These are phyloP conservation scores for Acanthurus lineatus DNA, from an alignment of 2,797 vertebrate species.

Conservation along the genomic window DNA sequence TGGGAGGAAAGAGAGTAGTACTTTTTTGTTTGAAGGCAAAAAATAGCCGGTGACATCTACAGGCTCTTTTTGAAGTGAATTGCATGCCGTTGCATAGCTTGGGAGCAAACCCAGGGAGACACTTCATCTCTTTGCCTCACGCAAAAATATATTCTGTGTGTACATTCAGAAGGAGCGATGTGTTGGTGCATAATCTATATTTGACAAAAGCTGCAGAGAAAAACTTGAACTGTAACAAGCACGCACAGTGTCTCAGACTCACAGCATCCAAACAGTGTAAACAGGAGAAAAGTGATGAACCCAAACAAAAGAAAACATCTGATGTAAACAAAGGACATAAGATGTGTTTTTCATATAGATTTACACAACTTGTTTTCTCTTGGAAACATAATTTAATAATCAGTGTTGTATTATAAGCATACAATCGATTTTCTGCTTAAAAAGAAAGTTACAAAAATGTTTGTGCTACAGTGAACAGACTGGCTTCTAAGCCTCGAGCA, in stretches of 20 bases:
- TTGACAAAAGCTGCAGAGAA: neutral
- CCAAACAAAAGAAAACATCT: too few relatives aligned
- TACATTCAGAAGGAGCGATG: slow-evolving; percentile 17
- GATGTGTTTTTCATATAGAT: too few relatives aligned
- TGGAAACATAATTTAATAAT: too few relatives aligned
- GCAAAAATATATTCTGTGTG: slow-evolving; percentile 18
- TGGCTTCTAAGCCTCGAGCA: neutral
- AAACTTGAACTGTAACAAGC: slow-evolving; percentile 10
- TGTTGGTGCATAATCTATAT: neutral
- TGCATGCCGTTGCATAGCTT: slow-evolving; percentile 54
- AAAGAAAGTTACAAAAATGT: too few relatives aligned
- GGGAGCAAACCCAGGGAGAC: slow-evolving; percentile 35
- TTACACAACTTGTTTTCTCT: too few relatives aligned
- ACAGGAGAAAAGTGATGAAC: neutral
- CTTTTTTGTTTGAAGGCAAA: slow-evolving; percentile 64
- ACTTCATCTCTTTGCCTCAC: slow-evolving; percentile 4
- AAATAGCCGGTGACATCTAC: slow-evolving; percentile 63
- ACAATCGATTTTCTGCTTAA: too few relatives aligned
- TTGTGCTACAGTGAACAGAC: neutral
- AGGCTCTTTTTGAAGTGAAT: slow-evolving; percentile 56
- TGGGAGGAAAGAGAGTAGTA: slow-evolving; percentile 21
- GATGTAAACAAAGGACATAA: too few relatives aligned
- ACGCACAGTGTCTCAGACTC: neutral
- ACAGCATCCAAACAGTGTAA: neutral
- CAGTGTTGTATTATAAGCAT: too few relatives aligned